Evolutionary conservation across 2,797 vertebrate genomes (phyloP).

Genomic region (Notolabrus celidotus): DNA sequence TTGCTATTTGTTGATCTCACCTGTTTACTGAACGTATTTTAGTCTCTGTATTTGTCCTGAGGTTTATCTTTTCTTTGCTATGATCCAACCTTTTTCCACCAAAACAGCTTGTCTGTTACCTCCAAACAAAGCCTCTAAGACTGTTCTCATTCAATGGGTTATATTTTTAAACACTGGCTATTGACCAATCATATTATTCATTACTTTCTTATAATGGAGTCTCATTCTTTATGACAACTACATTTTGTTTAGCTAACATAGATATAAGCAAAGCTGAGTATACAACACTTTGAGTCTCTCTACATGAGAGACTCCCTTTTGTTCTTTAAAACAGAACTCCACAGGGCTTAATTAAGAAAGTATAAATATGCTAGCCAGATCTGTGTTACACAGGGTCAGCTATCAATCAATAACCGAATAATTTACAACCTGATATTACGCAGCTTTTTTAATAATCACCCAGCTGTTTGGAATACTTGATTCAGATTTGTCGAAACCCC

Average conservation of each 20-base stretch:
- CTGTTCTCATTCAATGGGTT: background rate
- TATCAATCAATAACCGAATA: background rate
- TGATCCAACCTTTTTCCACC: background rate
- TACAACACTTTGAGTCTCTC: no score
- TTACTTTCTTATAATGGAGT: no score
- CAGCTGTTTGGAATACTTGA: no score
- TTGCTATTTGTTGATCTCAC: conserved; percentile 1
- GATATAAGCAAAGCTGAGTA: no score
- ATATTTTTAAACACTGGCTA: background rate
- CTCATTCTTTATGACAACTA: no score
- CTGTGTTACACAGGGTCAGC: background rate
- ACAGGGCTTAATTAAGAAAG: background rate
- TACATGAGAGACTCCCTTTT: no score
- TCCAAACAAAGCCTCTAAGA: background rate
- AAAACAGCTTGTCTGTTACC: conserved; percentile 1
- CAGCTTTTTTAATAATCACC: no score
- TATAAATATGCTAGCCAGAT: background rate
- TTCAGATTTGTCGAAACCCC: no score
- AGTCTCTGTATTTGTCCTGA: background rate
- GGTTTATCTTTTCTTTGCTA: background rate
- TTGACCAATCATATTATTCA: background rate
- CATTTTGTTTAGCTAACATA: no score
- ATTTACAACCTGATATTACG: background rate
- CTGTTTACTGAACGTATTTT: background rate
- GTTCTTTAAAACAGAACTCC: background rate